phyloP scores from a whole-genome alignment of 2,797 vertebrate genomes.

The Remorina albescens region DNA sequence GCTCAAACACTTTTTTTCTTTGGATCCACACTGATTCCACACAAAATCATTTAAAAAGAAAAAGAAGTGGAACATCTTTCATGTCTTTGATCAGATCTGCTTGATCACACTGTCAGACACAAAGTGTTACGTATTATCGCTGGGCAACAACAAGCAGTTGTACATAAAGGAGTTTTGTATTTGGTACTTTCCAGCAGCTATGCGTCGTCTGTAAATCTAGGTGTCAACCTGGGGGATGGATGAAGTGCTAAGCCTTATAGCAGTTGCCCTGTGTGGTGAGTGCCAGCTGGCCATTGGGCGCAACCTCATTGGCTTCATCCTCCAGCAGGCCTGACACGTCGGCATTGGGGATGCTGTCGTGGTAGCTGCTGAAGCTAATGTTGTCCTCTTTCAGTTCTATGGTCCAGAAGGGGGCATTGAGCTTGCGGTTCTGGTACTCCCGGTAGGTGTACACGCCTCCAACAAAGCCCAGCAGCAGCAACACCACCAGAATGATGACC shows the following conservation, averaged over 20 bases:
- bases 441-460: conserved; percentile 95
- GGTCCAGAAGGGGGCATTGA: conserved; percentile 99
- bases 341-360: conserved; percentile 97
- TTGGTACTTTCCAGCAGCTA: conserved; percentile 77
- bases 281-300: conserved; percentile 93
- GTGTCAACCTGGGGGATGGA: conserved; percentile 21
- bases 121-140: conserved; percentile 37
- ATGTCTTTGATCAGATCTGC: conserved; percentile 48
- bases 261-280: conserved; percentile 92
- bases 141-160: conserved; percentile 50
- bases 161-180: conserved; percentile 66
- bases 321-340: conserved; percentile 95
- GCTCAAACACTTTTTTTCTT: conserved; percentile 54
- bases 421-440: conserved; percentile 97
- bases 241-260: conserved; percentile 88
- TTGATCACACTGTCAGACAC: conserved; percentile 30
- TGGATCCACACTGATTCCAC: conserved; percentile 59
- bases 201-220: conserved; percentile 45
- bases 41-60: conserved; percentile 44
- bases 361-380: conserved; percentile 99
- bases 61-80: conserved; percentile 31
- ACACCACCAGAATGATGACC: conserved; percentile 95
- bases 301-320: conserved; percentile 92
- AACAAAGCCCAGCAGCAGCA: conserved; percentile 95
- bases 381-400: conserved; percentile 99